These are phyloP conservation scores for Serilophus lunatus DNA, from an alignment of 2,113 vertebrate species.

Conservation along the genomic window DNA sequence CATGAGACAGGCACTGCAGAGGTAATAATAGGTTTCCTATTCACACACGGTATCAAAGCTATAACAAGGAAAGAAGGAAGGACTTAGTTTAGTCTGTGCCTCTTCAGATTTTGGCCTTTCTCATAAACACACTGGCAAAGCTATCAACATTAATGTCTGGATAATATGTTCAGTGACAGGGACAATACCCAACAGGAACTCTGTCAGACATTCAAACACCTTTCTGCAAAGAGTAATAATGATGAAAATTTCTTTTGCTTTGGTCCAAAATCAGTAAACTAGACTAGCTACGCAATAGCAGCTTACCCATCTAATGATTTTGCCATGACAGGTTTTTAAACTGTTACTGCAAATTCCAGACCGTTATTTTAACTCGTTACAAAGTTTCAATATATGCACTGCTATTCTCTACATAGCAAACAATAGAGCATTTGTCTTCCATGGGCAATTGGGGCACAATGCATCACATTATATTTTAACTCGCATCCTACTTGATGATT, in stretches of 20 bases:
- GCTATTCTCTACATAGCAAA: background rate
- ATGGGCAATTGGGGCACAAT: background rate
- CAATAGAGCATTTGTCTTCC: background rate
- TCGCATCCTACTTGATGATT: background rate
- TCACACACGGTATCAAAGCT: background rate
- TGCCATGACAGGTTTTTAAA: background rate
- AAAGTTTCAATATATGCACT: background rate
- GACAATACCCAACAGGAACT: constrained; percentile 32
- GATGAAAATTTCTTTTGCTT: background rate
- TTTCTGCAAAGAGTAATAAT: background rate
- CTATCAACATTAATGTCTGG: constrained; percentile 5
- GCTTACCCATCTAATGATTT: background rate
- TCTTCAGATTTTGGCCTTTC: constrained; percentile 34
- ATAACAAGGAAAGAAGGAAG: constrained; percentile 18
- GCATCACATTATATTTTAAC: background rate
- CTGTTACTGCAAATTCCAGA: background rate
- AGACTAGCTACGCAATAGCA: background rate
- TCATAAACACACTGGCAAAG: constrained; percentile 50
- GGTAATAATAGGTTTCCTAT: background rate
- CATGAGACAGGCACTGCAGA: constrained; percentile 9
- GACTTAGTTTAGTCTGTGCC: constrained; percentile 40
- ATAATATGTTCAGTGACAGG: background rate
- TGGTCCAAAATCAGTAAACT: background rate
- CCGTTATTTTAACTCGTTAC: background rate
- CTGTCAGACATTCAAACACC: background rate